Conservation (phyloP, 2,797 vertebrate genomes). For the Pseudochaenichthys georgianus region DNA sequence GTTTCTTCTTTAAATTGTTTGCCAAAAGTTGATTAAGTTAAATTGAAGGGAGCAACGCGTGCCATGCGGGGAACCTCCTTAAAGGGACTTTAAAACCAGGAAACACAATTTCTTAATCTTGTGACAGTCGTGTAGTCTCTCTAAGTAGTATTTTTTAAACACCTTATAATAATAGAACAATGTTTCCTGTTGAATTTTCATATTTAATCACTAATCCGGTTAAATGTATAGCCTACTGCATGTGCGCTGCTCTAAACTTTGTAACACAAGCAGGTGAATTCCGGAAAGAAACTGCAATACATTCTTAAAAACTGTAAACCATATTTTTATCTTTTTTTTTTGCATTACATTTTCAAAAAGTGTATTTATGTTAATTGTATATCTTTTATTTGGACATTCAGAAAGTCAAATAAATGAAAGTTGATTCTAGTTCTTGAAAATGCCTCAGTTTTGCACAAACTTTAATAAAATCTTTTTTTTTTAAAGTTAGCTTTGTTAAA, state of each 20-base stretch:
- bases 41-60: constrained; percentile 29
- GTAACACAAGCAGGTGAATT: constrained; percentile 63
- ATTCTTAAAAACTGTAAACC: not conserved
- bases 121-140: constrained; percentile 8
- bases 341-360: not conserved
- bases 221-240: not conserved
- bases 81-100: constrained; percentile 33
- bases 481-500: not conserved
- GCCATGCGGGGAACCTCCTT: constrained; percentile 49
- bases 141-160: not conserved
- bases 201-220: not conserved
- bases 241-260: constrained; percentile 33
- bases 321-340: not conserved
- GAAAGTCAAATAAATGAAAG: not conserved
- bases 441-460: not conserved
- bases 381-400: not conserved
- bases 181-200: not conserved
- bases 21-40: not conserved
- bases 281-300: not conserved
- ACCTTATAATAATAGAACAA: not conserved
- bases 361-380: not conserved
- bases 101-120: constrained; percentile 12
- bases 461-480: not conserved
- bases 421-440: not conserved
- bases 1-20: constrained; percentile 19